Base-by-base conservation (phyloP, 1,140 invertebrate species). In the Rhizoglyphus robini region DNA sequence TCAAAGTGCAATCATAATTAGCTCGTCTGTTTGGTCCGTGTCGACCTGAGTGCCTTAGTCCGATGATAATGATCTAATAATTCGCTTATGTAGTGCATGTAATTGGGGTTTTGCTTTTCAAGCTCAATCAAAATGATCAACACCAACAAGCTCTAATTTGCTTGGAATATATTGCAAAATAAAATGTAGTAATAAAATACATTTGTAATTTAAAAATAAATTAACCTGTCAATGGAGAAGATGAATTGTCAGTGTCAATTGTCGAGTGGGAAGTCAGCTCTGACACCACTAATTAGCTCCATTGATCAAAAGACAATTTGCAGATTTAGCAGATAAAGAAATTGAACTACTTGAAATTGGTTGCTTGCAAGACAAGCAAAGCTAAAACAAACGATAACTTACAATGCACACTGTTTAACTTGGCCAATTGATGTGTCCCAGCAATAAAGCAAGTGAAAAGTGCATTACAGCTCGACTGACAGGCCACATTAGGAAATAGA, bases 201-300 rank as follows among this genome's bases (percentile, higher is more conserved):
- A 54, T 54, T 54, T 32, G 51, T n/a, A n/a, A 54, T 54, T 54
- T 54, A 54, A 54, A 54, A 54, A 5, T 54, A 54, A 54, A 54
- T 54, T 54, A 54, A 54, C 51, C 51, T 54, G 51, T 54, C 51
- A 54, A 54, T 27, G 8, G 8, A 32, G 23, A 54, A n/a, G n/a
- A 54, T 27, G 36, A 18, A 41, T 11, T n/a, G n/a, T 11, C 18
- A 41, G 36, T 8, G 36, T 11, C 8, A 18, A 41, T 18, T 41
- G 18, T 41, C 18, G 41, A 46, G 23, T 46, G 41, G 41, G 15
- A 46, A 46, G 15, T 46, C 15, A 46, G 23, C 41, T 46, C 23
- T 15, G 8, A 8, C 23, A 54, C 8, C 23, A 32, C 51, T 54
- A 54, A 54, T 54, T 23, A 20, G 31, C 8, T 23, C 51, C 8